A percentile compares a stretch with the other conserved stretches of the same genome.
These are phyloP conservation scores for Hermaeophaga mercurialis DNA, from an alignment of 2,888 invertebrate species.

Conservation along the genomic window DNA sequence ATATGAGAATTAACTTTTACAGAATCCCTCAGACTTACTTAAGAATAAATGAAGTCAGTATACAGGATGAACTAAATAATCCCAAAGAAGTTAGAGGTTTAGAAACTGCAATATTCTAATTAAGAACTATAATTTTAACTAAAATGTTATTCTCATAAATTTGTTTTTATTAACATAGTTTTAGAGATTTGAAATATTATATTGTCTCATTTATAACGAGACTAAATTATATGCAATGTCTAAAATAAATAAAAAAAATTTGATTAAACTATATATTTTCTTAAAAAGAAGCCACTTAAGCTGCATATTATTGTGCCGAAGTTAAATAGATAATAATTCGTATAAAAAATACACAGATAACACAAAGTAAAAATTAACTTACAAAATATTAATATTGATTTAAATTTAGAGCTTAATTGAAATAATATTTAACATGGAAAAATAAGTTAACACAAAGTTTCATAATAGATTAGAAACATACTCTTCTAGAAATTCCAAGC, in stretches of 20 bases:
- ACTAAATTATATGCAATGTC: too few species aligned
- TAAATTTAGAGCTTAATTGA: slow-evolving; percentile 16
- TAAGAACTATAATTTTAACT: too few species aligned
- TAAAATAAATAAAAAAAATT: too few species aligned
- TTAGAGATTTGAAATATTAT: too few species aligned
- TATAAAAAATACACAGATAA: slow-evolving; percentile 23
- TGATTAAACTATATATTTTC: slow-evolving; percentile 20
- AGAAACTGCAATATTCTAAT: slow-evolving; percentile 43
- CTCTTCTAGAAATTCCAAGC: background rate
- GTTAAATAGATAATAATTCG: slow-evolving; percentile 20
- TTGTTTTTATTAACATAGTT: too few species aligned
- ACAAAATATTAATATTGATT: slow-evolving; percentile 11
- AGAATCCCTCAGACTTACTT: slow-evolving; percentile 74
- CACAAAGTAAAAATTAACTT: slow-evolving; percentile 18
- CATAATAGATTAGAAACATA: background rate
- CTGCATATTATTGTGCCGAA: slow-evolving; percentile 31
- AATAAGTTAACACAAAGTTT: slow-evolving; percentile 21
- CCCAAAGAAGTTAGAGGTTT: slow-evolving; percentile 53
- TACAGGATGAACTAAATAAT: slow-evolving; percentile 57
- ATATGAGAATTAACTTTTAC: slow-evolving; percentile 72
- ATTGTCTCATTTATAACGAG: too few species aligned
- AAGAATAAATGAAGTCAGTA: slow-evolving; percentile 75
- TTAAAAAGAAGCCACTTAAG: slow-evolving; percentile 26
- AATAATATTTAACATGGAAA: slow-evolving; percentile 8
- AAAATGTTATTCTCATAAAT: background rate